Conservation (phyloP, 2,888 invertebrate genomes). For the Pseudococcus longispinus region DNA sequence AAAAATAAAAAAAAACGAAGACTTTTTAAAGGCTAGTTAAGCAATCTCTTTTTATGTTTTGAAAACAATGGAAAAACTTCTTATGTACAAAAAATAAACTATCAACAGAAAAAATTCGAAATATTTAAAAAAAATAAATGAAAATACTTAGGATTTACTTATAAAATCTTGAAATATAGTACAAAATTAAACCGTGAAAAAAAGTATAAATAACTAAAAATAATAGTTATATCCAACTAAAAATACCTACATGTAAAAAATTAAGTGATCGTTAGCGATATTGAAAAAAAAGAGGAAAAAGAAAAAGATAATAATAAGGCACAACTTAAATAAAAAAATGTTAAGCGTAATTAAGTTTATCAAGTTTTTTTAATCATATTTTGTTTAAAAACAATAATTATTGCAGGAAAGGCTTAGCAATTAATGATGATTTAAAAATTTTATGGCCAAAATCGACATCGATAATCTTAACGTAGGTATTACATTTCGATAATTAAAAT, state of each 20-base stretch:
- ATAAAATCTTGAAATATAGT: slow-evolving; percentile 37
- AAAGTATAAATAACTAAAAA: slow-evolving; percentile 33
- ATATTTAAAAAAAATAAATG: not conserved
- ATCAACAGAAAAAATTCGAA: slow-evolving; percentile 40
- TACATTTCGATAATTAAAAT: not conserved
- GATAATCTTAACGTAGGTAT: not conserved
- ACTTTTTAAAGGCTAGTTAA: not conserved
- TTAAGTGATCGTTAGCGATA: slow-evolving; percentile 35
- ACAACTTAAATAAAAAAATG: slow-evolving; percentile 48
- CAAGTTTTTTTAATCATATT: slow-evolving; percentile 22
- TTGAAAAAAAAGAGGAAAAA: slow-evolving; percentile 21
- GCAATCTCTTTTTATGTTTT: slow-evolving; percentile 11
- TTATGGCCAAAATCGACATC: not conserved
- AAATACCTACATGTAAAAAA: slow-evolving; percentile 29
- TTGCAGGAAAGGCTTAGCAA: slow-evolving; percentile 1
- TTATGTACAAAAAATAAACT: slow-evolving; percentile 7
- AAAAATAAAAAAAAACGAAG: not conserved
- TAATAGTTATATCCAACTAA: slow-evolving; percentile 39
- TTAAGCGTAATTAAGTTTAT: slow-evolving; percentile 49
- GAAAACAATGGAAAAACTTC: slow-evolving; percentile 24
- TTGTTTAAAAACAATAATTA: not conserved
- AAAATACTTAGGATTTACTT: not conserved
- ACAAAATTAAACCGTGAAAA: slow-evolving; percentile 43
- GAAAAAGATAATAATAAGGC: slow-evolving; percentile 41
- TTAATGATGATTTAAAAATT: not conserved